Conservation (phyloP, 1,140 invertebrate species). For the Bombus affinis region DNA sequence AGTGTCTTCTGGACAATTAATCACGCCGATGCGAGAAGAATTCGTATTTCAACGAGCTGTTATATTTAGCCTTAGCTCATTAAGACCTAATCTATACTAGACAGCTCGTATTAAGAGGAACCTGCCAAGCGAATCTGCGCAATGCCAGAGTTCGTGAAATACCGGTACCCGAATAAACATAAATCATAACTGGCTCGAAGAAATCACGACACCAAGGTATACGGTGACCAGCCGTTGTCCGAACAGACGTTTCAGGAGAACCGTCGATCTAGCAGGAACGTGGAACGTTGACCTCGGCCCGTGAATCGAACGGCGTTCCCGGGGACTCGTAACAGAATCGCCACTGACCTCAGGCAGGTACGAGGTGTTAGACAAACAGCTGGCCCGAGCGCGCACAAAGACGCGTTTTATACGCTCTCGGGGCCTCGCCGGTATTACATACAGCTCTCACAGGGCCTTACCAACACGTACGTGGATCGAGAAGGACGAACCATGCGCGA, state of each 20-base stretch:
- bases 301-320: constrained; percentile 62
- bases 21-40: neutral
- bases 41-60: neutral
- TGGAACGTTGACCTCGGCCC: constrained; percentile 59
- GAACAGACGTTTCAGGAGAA: constrained; percentile 29
- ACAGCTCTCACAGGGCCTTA: constrained; percentile 52
- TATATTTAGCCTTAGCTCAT: neutral
- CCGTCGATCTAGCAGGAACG: constrained; percentile 46
- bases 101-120: neutral
- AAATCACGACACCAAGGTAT: neutral
- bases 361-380: constrained; percentile 74
- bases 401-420: constrained; percentile 68
- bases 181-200: constrained; percentile 17
- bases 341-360: constrained; percentile 69
- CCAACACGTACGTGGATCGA: constrained; percentile 37
- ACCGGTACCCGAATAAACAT: neutral
- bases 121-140: neutral
- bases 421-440: constrained; percentile 47
- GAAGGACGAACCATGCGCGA: constrained; percentile 35
- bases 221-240: constrained; percentile 9
- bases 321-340: constrained; percentile 71
- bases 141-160: neutral
- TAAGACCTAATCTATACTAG: neutral
- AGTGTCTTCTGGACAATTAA: neutral
- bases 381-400: constrained; percentile 68